Percentiles rank a stretch among this genome's conserved stretches.
These are phyloP conservation scores for Drosophila tani DNA, from an alignment of 1,140 invertebrate species.

Conservation along the genomic window DNA sequence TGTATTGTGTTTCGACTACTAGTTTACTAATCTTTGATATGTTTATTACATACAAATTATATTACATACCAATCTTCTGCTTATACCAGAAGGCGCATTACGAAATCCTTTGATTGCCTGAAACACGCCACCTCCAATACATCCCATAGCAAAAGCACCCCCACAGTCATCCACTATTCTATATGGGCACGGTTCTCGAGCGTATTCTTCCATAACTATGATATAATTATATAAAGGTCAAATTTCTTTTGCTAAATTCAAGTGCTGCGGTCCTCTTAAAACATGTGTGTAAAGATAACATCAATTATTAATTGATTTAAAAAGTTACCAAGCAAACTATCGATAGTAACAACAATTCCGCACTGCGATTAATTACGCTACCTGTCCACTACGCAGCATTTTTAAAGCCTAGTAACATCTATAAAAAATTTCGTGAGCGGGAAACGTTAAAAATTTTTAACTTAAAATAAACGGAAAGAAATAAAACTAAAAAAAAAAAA, in stretches of 20 bases:
- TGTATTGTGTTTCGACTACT: too few relatives aligned
- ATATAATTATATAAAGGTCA: not conserved
- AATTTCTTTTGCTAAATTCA: not conserved
- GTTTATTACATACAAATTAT: not conserved
- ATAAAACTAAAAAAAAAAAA: too few relatives aligned
- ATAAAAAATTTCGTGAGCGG: too few relatives aligned
- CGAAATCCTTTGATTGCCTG: constrained; percentile 46
- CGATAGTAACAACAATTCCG: not conserved
- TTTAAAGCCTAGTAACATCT: not conserved
- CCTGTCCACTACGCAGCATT: not conserved
- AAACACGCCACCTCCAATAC: constrained; percentile 41
- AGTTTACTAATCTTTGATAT: too few relatives aligned
- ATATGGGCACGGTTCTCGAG: constrained; percentile 37
- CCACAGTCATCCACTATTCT: constrained; percentile 44
- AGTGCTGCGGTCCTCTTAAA: not conserved
- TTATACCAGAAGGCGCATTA: constrained; percentile 35
- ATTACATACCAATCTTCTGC: constrained; percentile 38
- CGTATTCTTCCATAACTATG: constrained; percentile 33
- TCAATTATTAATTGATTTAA: not conserved
- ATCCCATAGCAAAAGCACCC: constrained; percentile 40
- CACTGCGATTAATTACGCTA: not conserved
- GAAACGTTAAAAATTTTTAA: too few relatives aligned
- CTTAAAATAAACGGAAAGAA: too few relatives aligned
- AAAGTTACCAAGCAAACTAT: not conserved
- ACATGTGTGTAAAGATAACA: not conserved